Base-by-base conservation (phyloP, 23 tunicate species). In the Clavelina lepadiformis region DNA sequence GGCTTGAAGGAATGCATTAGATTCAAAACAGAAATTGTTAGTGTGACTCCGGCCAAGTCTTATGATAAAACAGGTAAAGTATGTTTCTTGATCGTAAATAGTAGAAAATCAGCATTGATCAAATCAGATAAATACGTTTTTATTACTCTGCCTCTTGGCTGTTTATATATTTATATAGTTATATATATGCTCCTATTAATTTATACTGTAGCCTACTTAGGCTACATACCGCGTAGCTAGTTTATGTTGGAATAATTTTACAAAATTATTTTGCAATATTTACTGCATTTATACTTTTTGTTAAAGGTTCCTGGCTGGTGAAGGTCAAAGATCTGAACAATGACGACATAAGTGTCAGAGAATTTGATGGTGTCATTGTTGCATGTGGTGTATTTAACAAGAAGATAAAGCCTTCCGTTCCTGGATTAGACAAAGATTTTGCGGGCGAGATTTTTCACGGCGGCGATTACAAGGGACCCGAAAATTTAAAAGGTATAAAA, bases 401-500 rank as follows among this genome's bases (percentile, higher is more conserved):
- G 50, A 71, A 68, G 29, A 52, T 34, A 29, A 36, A 25, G 35
- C 82, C 82, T 2, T 35, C 67, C 22, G 49, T 73, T 57, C 71
- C 68, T 26, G 91, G 91, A 2, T 52, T 83, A 44, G 30, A 34
- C 13, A 79, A 72, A 32, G 60, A 41, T 13, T 83, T 75, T 46
- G 25, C 35, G 49, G 91, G 91, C 5, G 28, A 60, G 35, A 46
- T 75, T 24, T 31, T 75, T 18, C 81, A 76, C 50, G 56, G 76
- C 32, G 65, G 65, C 31, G 58, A 68, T 3, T 83, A 31, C 53
- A 65, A 76, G 19, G 56, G 67, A 13, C 5, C 63, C 33, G 71
- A 61, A 35, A 58, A 54, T 18, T 75, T 60, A 15, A 38, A 67
- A 83, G 91, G 91, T 83, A 78, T 13, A 35, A 29, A n/a, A n/a